These are phyloP conservation scores for Clarias laeviceps DNA, from an alignment of 2,797 vertebrate genomes.

Conservation along the genomic window DNA sequence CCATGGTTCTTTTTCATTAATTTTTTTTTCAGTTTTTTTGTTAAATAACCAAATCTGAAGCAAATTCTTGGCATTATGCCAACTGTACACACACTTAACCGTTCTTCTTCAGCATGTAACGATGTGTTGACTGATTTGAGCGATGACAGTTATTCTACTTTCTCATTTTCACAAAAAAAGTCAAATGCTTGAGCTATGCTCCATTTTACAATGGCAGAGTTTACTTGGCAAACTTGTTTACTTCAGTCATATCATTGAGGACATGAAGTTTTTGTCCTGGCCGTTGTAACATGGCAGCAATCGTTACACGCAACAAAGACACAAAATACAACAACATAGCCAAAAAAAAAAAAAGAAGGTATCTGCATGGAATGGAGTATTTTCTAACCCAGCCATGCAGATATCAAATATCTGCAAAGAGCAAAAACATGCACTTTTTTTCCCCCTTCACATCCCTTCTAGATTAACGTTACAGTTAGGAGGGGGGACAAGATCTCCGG, in stretches of 20 bases:
- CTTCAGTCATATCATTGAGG: neutral
- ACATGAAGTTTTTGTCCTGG: constrained; percentile 48
- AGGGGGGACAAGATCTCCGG: constrained; percentile 55
- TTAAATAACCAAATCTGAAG: neutral
- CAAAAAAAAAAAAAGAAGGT: constrained; percentile 24
- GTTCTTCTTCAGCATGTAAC: constrained; percentile 4
- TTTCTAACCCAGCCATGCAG: constrained; percentile 49
- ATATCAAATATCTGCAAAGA: constrained; percentile 49
- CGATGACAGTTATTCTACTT: neutral
- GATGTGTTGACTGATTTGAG: neutral
- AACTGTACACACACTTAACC: neutral
- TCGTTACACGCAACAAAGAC: constrained; percentile 30
- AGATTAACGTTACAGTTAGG: constrained; percentile 38
- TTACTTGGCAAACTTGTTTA: neutral
- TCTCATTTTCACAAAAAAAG: constrained; percentile 1
- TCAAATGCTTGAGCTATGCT: constrained; percentile 32
- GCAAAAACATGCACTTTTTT: constrained; percentile 56
- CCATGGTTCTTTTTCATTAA: constrained; percentile 1
- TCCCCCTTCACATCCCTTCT: constrained; percentile 51
- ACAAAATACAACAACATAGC: neutral
- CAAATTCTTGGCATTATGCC: neutral
- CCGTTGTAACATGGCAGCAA: constrained; percentile 62
- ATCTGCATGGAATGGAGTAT: constrained; percentile 67
- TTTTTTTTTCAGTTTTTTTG: neutral
- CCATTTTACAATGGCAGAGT: constrained; percentile 54